Conservation (phyloP, 2,797 vertebrate genomes). For the Myoxocephalus aenaeus region DNA sequence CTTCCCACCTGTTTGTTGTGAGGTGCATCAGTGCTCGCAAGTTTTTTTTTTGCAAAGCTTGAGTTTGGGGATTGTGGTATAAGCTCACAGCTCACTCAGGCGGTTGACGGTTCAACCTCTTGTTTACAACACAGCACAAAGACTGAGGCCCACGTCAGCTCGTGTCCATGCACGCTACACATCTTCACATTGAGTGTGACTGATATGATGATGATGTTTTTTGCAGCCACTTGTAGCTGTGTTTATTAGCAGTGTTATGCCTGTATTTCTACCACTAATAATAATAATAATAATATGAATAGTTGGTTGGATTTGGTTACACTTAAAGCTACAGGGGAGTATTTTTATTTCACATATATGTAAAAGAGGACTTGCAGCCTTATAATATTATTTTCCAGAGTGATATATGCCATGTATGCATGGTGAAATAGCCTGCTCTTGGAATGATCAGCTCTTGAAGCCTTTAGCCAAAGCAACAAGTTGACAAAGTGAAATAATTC, state of each 20-base stretch:
- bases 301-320: neutral
- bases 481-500: conserved; percentile 58
- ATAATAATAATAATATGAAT: neutral
- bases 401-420: neutral
- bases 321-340: neutral
- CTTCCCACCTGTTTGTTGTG: conserved; percentile 64
- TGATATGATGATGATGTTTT: conserved; percentile 41
- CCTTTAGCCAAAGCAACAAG: conserved; percentile 73
- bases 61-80: conserved; percentile 46
- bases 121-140: conserved; percentile 77
- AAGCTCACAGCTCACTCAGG: conserved; percentile 67
- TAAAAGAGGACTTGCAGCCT: neutral
- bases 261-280: neutral
- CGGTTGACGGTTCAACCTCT: conserved; percentile 74
- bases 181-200: conserved; percentile 50
- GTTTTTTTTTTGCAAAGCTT: conserved; percentile 52
- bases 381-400: neutral
- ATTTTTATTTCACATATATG: neutral
- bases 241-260: neutral
- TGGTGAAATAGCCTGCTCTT: neutral
- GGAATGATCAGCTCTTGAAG: conserved; percentile 9
- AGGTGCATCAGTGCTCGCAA: conserved; percentile 45
- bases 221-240: conserved; percentile 22
- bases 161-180: conserved; percentile 49
- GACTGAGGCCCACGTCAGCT: conserved; percentile 69